phyloP scores from a whole-genome alignment of 30 jellyfish, hydroid and myxozoan genomes.

The Chironex yamaguchii region DNA sequence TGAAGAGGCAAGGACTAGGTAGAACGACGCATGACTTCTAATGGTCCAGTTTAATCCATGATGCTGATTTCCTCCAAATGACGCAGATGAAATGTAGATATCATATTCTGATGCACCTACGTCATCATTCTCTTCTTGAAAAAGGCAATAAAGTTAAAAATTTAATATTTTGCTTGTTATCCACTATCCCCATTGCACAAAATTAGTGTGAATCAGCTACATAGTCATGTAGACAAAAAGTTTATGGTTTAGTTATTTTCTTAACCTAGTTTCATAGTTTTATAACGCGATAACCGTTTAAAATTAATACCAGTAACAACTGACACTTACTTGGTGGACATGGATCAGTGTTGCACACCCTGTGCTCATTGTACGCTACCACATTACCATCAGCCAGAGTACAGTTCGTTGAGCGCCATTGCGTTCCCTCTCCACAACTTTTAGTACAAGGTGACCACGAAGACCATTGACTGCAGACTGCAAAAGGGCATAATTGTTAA shows the following conservation, averaged over 20 bases:
- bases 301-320: not conserved
- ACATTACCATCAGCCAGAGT: conserved; percentile 45
- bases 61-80: too few species aligned
- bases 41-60: too few species aligned
- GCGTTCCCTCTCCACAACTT: conserved; percentile 94
- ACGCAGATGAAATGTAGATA: too few species aligned
- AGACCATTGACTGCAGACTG: conserved; percentile 88
- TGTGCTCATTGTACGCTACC: conserved; percentile 73
- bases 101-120: too few species aligned
- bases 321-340: conserved; percentile 88
- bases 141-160: not conserved
- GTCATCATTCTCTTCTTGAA: too few species aligned
- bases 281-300: too few species aligned
- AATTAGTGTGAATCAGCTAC: not conserved
- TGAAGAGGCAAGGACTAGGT: too few species aligned
- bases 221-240: not conserved
- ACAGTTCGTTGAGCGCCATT: conserved; percentile 73
- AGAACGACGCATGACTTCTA: too few species aligned
- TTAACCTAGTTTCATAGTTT: not conserved
- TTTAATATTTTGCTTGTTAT: not conserved
- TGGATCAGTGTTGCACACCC: conserved; percentile 82
- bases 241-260: not conserved
- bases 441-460: conserved; percentile 85
- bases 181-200: too few species aligned
- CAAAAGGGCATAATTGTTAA: too few species aligned